Percentiles rank a stretch among this genome's conserved stretches.
Evolutionary conservation across 2,113 vertebrate genomes (phyloP).

Genomic region (Callaeas wilsoni): DNA sequence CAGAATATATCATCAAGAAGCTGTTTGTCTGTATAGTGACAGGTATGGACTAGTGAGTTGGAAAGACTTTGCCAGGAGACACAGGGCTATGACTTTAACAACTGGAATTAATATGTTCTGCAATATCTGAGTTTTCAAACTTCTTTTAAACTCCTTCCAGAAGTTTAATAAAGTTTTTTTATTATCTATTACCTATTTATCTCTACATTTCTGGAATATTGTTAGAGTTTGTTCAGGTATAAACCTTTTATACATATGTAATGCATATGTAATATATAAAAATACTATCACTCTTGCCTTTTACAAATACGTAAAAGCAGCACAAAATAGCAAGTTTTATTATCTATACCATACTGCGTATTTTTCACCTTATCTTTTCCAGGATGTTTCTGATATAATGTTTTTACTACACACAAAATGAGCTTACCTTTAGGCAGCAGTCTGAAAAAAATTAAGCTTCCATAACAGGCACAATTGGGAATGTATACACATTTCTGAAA

Average conservation of each 20-base stretch:
- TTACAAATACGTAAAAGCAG: background rate
- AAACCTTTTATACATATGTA: background rate
- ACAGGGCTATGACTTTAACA: background rate
- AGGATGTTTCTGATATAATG: background rate
- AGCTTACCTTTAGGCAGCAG: background rate
- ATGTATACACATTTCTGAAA: background rate
- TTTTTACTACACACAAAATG: background rate
- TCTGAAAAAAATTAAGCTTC: background rate
- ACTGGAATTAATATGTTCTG: background rate
- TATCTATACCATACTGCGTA: background rate
- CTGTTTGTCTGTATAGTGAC: background rate
- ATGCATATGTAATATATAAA: background rate
- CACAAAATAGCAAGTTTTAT: background rate
- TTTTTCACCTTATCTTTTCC: background rate
- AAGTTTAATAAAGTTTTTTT: background rate
- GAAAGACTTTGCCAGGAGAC: background rate
- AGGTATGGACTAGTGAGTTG: background rate
- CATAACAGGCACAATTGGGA: accelerated
- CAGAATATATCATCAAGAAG: background rate
- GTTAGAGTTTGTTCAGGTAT: background rate
- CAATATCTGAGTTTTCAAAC: background rate
- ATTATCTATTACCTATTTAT: no score
- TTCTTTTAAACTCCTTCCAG: background rate
- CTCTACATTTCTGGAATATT: background rate
- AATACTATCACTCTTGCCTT: background rate